Conservation (phyloP, 2,888 invertebrate species). For the Exocentrus adspersus region DNA sequence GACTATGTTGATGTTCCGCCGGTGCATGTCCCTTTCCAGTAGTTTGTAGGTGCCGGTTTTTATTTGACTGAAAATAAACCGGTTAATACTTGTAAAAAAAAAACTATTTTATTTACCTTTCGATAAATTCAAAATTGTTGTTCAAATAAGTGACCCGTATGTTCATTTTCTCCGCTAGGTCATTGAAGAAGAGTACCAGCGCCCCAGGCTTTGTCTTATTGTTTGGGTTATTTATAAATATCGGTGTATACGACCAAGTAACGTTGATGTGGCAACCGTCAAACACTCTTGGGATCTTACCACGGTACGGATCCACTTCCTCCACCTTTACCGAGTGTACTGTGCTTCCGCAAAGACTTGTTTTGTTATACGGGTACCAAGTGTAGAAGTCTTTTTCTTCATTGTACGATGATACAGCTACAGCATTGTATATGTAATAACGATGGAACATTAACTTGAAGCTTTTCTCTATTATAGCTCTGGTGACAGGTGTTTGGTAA, state of each 20-base stretch:
- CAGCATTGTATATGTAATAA: not conserved
- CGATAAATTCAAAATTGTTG: not conserved
- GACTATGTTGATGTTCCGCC: not conserved
- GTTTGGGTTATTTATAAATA: not conserved
- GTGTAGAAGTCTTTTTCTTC: not conserved
- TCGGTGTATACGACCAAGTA: not conserved
- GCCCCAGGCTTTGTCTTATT: not conserved
- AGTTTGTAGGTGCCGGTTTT: not conserved
- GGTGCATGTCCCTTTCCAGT: not conserved
- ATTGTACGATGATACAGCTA: too few species aligned
- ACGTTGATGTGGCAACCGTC: not conserved
- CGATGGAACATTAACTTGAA: not conserved
- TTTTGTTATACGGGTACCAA: conserved; percentile 13
- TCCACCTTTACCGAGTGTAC: not conserved
- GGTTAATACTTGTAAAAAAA: not conserved
- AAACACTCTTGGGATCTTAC: not conserved
- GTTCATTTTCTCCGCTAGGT: not conserved
- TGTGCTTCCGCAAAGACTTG: not conserved
- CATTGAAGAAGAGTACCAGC: not conserved
- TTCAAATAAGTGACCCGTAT: not conserved
- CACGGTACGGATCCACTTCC: not conserved
- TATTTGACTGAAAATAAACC: not conserved
- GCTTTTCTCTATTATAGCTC: not conserved
- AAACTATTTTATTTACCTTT: not conserved
- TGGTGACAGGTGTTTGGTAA: not conserved